Evolutionary conservation across 2,888 invertebrate species (phyloP).

Genomic region (Erannis defoliaria): DNA sequence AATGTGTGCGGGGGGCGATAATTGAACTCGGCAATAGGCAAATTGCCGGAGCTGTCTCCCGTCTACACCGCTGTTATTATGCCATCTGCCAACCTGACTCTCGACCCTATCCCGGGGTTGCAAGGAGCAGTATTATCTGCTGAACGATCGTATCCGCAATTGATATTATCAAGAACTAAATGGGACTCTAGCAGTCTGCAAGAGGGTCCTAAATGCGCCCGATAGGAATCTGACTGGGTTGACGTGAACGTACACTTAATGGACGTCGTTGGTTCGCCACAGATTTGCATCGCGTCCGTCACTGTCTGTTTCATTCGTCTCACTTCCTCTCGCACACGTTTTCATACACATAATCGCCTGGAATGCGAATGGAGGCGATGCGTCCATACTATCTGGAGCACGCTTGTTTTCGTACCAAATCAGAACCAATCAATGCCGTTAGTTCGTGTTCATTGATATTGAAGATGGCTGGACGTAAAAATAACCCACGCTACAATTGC

Average conservation of each 20-base stretch:
- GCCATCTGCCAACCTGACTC: slow-evolving; percentile 46
- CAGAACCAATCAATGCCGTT: slow-evolving; percentile 38
- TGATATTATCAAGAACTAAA: slow-evolving; percentile 64
- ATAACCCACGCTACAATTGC: slow-evolving; percentile 27
- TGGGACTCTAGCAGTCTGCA: slow-evolving; percentile 64
- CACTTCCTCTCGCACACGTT: slow-evolving; percentile 67
- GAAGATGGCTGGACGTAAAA: slow-evolving; percentile 28
- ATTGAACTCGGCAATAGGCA: slow-evolving; percentile 84
- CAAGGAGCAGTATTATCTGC: slow-evolving; percentile 57
- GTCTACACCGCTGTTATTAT: slow-evolving; percentile 61
- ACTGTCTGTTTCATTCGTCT: slow-evolving; percentile 71
- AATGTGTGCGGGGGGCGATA: slow-evolving; percentile 86
- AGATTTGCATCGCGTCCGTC: slow-evolving; percentile 79
- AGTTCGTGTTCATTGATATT: slow-evolving; percentile 34
- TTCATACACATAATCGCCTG: slow-evolving; percentile 65
- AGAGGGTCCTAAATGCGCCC: slow-evolving; percentile 63
- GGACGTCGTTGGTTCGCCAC: slow-evolving; percentile 65
- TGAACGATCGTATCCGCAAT: slow-evolving; percentile 47
- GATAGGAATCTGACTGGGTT: slow-evolving; percentile 54
- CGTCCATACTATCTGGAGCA: slow-evolving; percentile 49
- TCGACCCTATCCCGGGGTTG: slow-evolving; percentile 52
- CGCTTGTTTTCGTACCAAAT: slow-evolving; percentile 47
- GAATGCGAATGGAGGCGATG: slow-evolving; percentile 61
- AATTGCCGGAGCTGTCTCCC: slow-evolving; percentile 77
- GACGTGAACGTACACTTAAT: slow-evolving; percentile 67